phyloP scores from a whole-genome alignment of 2,113 vertebrate genomes.

The Zeus faber region DNA sequence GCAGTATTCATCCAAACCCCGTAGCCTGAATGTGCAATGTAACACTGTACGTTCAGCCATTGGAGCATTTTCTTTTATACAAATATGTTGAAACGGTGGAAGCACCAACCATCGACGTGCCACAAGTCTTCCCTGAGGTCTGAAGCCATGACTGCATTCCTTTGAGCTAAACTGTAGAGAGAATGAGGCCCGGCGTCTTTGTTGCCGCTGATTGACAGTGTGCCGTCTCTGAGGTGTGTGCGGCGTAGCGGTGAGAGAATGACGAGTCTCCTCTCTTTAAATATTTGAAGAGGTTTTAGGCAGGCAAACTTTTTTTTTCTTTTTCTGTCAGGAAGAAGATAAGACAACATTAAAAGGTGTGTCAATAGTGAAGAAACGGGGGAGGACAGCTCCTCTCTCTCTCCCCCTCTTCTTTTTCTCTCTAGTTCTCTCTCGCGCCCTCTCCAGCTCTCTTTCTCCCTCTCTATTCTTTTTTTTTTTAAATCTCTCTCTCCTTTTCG shows the following conservation, averaged over 20 bases:
- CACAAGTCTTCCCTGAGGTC: no score
- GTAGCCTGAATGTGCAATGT: no score
- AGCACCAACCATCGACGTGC: no score
- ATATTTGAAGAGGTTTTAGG: slow-evolving; percentile 59
- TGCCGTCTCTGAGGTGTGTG: slow-evolving; percentile 35
- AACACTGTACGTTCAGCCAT: no score
- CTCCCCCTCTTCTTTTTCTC: background rate
- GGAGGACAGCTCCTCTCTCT: slow-evolving; percentile 4
- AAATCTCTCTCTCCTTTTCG: background rate
- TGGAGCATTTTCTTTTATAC: no score
- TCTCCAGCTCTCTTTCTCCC: background rate
- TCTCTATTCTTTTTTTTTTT: background rate
- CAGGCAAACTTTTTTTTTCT: slow-evolving; percentile 15
- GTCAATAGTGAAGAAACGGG: slow-evolving; percentile 14
- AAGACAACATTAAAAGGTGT: slow-evolving; percentile 13
- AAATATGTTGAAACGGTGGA: no score
- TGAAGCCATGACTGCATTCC: no score
- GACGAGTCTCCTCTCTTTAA: slow-evolving; percentile 43
- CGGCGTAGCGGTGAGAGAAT: slow-evolving; percentile 22
- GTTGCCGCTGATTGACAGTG: slow-evolving; percentile 41
- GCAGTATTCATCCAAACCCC: no score
- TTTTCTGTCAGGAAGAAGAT: slow-evolving; percentile 30
- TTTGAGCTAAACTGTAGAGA: slow-evolving; percentile 23
- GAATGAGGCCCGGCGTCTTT: slow-evolving; percentile 4
- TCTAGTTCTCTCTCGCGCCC: background rate